Conservation (phyloP, 2,888 invertebrate genomes). For the Lasioglossum calceatum region DNA sequence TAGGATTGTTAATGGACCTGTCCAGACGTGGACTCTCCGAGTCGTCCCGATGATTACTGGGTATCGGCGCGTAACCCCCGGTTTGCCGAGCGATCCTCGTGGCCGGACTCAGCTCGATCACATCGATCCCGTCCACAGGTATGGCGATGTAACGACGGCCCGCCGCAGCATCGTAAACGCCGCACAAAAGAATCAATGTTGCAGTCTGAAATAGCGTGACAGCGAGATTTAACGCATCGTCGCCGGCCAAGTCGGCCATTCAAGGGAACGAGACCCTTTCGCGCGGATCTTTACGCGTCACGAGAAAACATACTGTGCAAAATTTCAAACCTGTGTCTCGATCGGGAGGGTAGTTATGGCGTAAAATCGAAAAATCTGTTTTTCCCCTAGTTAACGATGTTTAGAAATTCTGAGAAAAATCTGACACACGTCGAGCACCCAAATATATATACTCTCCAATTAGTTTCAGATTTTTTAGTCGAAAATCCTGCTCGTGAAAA, state of each 20-base stretch:
- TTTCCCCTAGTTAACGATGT: too few species aligned
- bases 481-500: too few species aligned
- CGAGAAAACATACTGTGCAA: too few species aligned
- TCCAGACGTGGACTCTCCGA: slow-evolving; percentile 72
- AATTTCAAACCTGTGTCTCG: too few species aligned
- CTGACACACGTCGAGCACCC: too few species aligned
- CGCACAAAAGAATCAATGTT: slow-evolving; percentile 59
- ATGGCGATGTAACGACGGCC: slow-evolving; percentile 87
- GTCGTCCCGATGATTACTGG: slow-evolving; percentile 66
- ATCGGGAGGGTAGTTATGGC: too few species aligned
- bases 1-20: slow-evolving; percentile 68
- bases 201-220: slow-evolving; percentile 61
- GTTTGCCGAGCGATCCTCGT: slow-evolving; percentile 74
- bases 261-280: not conserved
- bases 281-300: too few species aligned
- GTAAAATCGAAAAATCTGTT: too few species aligned
- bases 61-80: slow-evolving; percentile 72
- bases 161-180: slow-evolving; percentile 75
- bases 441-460: too few species aligned
- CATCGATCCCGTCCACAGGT: slow-evolving; percentile 87
- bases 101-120: slow-evolving; percentile 85
- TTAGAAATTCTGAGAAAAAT: too few species aligned
- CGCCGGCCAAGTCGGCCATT: not conserved
- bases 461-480: too few species aligned
- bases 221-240: not conserved